Conservation (phyloP, 2,113 vertebrate genomes). For the Upupa epops region DNA sequence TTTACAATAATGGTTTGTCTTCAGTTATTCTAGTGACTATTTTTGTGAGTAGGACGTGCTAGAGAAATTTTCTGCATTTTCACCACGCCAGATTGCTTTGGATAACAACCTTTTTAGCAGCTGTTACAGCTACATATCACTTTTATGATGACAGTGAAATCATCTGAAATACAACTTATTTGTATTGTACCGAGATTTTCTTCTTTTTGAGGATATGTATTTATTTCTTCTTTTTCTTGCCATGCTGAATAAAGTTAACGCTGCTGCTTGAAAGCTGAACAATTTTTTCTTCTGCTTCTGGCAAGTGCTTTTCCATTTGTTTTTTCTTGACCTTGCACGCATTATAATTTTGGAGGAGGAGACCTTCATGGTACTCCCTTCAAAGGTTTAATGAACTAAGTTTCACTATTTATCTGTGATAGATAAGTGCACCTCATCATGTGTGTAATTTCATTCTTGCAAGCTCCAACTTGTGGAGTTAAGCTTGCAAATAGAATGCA, state of each 20-base stretch:
- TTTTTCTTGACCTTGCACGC: not conserved
- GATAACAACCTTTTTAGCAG: slow-evolving; percentile 15
- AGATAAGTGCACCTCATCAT: not conserved
- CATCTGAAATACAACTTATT: slow-evolving; percentile 9
- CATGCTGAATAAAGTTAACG: not conserved
- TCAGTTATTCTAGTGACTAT: slow-evolving; percentile 20
- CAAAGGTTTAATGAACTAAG: not conserved
- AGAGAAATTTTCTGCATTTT: slow-evolving; percentile 13
- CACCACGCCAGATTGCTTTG: not conserved
- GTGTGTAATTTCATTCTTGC: not conserved
- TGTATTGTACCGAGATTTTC: slow-evolving; percentile 5
- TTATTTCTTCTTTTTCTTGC: not conserved
- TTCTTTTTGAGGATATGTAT: not conserved
- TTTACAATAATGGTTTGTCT: slow-evolving; percentile 20
- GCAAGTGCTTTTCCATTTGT: not conserved
- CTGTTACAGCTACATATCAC: not conserved
- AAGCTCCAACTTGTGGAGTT: not conserved
- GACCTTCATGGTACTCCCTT: not conserved
- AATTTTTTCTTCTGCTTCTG: not conserved
- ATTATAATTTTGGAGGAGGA: not conserved
- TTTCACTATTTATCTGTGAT: slow-evolving; percentile 5
- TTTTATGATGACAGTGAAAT: not conserved
- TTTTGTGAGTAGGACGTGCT: slow-evolving; percentile 10
- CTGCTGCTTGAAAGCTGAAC: not conserved
- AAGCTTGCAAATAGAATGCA: not conserved